These are phyloP conservation scores for Polymixis lichenea DNA, from an alignment of 2,888 invertebrate genomes.

Conservation along the genomic window DNA sequence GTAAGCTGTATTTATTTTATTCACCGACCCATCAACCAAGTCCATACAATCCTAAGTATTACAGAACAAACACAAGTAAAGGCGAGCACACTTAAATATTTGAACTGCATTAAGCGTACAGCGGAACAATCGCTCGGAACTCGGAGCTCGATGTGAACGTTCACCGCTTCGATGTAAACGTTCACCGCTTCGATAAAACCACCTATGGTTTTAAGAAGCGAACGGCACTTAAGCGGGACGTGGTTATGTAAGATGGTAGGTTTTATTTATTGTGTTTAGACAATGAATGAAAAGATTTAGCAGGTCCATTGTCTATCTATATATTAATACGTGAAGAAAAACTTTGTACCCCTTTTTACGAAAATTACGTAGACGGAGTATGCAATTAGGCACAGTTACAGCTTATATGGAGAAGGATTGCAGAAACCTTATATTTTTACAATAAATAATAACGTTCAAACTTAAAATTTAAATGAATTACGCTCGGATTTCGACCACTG, in stretches of 20 bases:
- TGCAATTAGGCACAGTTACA: too few species aligned
- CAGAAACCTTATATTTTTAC: too few species aligned
- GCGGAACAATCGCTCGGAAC: constrained; percentile 66
- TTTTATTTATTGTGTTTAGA: background rate
- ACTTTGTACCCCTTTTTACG: too few species aligned
- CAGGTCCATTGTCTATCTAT: background rate
- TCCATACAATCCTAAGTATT: constrained; percentile 36
- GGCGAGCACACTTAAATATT: constrained; percentile 68
- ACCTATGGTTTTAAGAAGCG: constrained; percentile 88
- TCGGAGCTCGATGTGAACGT: constrained; percentile 74
- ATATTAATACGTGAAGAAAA: too few species aligned
- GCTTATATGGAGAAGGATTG: too few species aligned
- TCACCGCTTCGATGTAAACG: constrained; percentile 77
- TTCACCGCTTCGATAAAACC: constrained; percentile 85
- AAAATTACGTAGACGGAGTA: too few species aligned
- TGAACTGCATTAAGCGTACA: constrained; percentile 77
- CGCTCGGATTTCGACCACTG: too few species aligned
- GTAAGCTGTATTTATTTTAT: constrained; percentile 21
- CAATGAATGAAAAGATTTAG: background rate
- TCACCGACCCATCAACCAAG: constrained; percentile 36
- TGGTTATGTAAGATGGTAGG: constrained; percentile 64
- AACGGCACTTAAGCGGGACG: constrained; percentile 84
- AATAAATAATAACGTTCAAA: too few species aligned
- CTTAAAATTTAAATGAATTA: too few species aligned
- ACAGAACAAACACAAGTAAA: constrained; percentile 35